Conservation (phyloP, 2,888 invertebrate genomes). For the Syrphus vitripennis region DNA sequence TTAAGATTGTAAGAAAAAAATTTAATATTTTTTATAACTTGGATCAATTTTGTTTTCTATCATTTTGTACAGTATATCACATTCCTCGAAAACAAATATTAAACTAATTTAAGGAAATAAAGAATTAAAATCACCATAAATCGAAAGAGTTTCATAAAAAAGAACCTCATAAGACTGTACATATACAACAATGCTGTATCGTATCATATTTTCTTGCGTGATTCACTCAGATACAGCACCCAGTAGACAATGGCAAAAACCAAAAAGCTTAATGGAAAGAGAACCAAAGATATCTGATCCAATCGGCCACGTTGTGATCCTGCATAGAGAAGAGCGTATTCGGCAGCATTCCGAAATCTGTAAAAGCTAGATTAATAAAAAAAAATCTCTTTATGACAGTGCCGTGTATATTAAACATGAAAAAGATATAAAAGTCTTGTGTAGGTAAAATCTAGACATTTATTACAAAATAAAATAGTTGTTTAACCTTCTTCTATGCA, state of each 20-base stretch:
- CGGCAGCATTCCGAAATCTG: conserved; percentile 81
- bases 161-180: conserved; percentile 30
- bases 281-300: conserved; percentile 84
- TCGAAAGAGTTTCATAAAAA: conserved; percentile 33
- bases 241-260: conserved; percentile 84
- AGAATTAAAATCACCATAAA: conserved; percentile 13
- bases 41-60: not conserved
- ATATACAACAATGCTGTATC: conserved; percentile 34
- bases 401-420: not conserved
- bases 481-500: conserved; percentile 69
- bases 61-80: conserved; percentile 34
- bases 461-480: not conserved
- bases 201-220: conserved; percentile 76
- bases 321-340: conserved; percentile 84
- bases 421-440: no score
- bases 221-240: conserved; percentile 85
- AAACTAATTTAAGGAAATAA: conserved; percentile 11
- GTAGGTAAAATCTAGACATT: not conserved
- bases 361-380: conserved; percentile 55
- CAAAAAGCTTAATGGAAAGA: conserved; percentile 84
- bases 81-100: not conserved
- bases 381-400: not conserved
- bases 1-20: not conserved
- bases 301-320: conserved; percentile 84
- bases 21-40: not conserved